Percentiles rank a stretch among this genome's conserved stretches.
phyloP scores from a whole-genome alignment of 1,140 invertebrate genomes.

The Mamestra configurata region DNA sequence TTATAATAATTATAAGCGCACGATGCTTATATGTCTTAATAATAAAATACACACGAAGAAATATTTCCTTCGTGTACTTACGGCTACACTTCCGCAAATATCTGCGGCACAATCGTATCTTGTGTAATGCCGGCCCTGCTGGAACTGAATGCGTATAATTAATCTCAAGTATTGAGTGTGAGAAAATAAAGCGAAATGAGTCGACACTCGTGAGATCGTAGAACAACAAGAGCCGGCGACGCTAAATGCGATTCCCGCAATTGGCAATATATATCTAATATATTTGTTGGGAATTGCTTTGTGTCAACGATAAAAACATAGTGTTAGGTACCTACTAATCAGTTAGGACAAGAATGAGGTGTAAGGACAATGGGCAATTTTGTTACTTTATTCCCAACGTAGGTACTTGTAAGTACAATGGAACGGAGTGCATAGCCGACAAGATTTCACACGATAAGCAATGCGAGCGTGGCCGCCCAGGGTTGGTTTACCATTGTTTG shows the following conservation, averaged over 20 bases:
- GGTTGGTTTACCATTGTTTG: constrained; percentile 40
- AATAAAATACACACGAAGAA: constrained; percentile 33
- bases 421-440: constrained; percentile 29
- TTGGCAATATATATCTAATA: constrained; percentile 53
- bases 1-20: too few relatives aligned
- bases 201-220: constrained; percentile 73
- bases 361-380: constrained; percentile 77
- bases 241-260: constrained; percentile 76
- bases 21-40: too few relatives aligned
- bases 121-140: constrained; percentile 46
- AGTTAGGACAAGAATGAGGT: constrained; percentile 70
- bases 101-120: constrained; percentile 42
- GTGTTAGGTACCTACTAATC: constrained; percentile 77
- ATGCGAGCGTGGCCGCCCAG: constrained; percentile 37
- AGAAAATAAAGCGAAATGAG: constrained; percentile 73
- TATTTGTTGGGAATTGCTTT: constrained; percentile 76
- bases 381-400: constrained; percentile 63
- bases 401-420: constrained; percentile 61
- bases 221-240: constrained; percentile 71
- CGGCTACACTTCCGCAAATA: constrained; percentile 51
- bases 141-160: constrained; percentile 71
- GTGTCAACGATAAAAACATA: constrained; percentile 74
- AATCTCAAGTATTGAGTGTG: constrained; percentile 73
- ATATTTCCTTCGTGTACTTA: constrained; percentile 21
- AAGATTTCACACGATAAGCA: constrained; percentile 61